A percentile compares a stretch with the other conserved stretches of the same genome.
phyloP scores from a whole-genome alignment of 1,140 invertebrate species.

The Battus philenor region DNA sequence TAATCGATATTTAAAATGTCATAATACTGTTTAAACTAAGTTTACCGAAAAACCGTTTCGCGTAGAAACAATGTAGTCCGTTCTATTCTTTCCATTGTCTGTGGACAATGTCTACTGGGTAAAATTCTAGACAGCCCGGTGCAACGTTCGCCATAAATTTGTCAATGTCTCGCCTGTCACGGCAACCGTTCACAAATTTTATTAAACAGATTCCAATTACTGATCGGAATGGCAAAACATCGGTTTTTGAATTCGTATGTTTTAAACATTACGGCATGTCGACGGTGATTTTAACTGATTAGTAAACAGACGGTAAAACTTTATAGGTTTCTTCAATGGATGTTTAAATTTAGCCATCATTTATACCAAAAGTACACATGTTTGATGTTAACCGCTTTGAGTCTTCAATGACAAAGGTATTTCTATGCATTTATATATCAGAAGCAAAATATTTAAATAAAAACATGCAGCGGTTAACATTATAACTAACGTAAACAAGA shows the following conservation, averaged over 20 bases:
- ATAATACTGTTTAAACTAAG: conserved; percentile 3
- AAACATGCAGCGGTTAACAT: too few relatives aligned
- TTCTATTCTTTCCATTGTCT: conserved; percentile 22
- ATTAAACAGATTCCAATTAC: conserved; percentile 30
- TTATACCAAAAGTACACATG: not conserved
- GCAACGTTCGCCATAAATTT: conserved; percentile 34
- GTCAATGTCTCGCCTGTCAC: conserved; percentile 37
- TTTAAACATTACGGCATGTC: conserved; percentile 20
- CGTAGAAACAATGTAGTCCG: not conserved
- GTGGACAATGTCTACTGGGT: conserved; percentile 20
- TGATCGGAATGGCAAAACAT: conserved; percentile 36
- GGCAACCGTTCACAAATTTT: conserved; percentile 33
- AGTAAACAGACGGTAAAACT: conserved; percentile 8
- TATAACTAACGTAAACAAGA: too few relatives aligned
- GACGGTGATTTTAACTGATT: conserved; percentile 8
- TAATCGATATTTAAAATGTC: conserved; percentile 3
- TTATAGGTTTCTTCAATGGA: conserved; percentile 2
- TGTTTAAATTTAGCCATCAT: not conserved
- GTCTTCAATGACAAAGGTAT: too few relatives aligned
- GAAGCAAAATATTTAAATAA: too few relatives aligned
- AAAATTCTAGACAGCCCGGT: conserved; percentile 29
- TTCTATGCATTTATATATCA: too few relatives aligned
- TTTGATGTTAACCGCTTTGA: conserved; percentile 7
- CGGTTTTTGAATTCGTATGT: conserved; percentile 24
- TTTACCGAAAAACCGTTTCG: conserved; percentile 7